These are phyloP conservation scores for Gopherus evgoodei DNA, from an alignment of 2,113 vertebrate genomes.

Conservation along the genomic window DNA sequence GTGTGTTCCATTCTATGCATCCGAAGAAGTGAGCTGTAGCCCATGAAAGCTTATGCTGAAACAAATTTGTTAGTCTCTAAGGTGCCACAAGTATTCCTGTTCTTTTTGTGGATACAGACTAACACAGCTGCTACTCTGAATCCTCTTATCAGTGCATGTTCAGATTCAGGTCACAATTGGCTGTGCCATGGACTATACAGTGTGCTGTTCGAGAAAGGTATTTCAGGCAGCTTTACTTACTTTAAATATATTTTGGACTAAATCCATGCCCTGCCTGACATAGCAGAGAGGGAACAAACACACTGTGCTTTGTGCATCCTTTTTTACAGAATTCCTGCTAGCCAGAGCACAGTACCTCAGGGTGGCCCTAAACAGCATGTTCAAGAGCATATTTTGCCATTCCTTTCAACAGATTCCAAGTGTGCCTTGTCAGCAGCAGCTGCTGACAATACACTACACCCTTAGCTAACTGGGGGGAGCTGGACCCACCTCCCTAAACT, in stretches of 20 bases:
- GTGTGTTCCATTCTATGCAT: no score
- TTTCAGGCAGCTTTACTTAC: not conserved
- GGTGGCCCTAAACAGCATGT: not conserved
- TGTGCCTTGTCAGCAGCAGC: not conserved
- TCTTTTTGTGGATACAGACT: no score
- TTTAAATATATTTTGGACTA: not conserved
- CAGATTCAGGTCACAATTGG: not conserved
- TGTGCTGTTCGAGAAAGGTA: not conserved
- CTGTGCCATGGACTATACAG: not conserved
- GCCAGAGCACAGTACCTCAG: not conserved
- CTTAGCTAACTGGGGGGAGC: not conserved
- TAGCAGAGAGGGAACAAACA: not conserved
- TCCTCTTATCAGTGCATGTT: not conserved
- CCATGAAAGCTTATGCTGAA: no score
- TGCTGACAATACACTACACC: not conserved
- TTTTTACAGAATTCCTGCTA: not conserved
- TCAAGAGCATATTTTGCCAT: not conserved
- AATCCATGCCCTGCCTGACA: not conserved
- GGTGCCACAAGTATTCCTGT: no score
- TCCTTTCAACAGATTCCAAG: not conserved
- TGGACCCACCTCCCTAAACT: not conserved
- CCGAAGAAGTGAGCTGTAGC: no score
- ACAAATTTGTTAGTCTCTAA: no score
- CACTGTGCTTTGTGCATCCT: not conserved
- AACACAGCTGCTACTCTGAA: no score